A percentile compares a stretch with the other conserved stretches of the same genome.
Conservation (phyloP, 2,888 invertebrate species). For the Eurytoma californica region DNA sequence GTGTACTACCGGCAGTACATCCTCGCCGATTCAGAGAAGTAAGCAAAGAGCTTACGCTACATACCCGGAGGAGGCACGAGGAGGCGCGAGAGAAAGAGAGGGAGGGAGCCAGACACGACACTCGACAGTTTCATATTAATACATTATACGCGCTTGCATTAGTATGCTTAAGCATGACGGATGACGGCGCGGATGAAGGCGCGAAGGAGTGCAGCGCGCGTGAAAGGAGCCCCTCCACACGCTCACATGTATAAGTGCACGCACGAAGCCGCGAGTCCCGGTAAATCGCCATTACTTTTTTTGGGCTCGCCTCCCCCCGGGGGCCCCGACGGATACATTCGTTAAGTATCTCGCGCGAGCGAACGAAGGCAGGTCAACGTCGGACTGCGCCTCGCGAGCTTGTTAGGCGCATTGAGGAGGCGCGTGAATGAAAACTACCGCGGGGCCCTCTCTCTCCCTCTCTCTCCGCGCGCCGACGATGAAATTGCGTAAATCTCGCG, state of each 20-base stretch:
- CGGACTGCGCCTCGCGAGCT: not conserved
- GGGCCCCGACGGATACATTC: not conserved
- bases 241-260: not conserved
- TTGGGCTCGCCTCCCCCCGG: not conserved
- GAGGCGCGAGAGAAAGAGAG: slow-evolving; percentile 14
- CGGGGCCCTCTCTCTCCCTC: not conserved
- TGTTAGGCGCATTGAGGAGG: slow-evolving; percentile 34
- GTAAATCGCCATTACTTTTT: too few species aligned
- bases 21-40: not conserved
- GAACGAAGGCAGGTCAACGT: not conserved
- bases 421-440: slow-evolving; percentile 39
- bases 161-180: slow-evolving; percentile 74
- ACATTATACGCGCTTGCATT: slow-evolving; percentile 72
- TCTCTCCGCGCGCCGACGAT: slow-evolving; percentile 20
- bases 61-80: too few species aligned
- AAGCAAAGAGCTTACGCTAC: not conserved
- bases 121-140: slow-evolving; percentile 68
- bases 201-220: not conserved
- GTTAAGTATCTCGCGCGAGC: slow-evolving; percentile 11
- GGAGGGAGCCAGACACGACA: slow-evolving; percentile 55
- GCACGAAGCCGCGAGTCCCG: not conserved
- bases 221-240: slow-evolving; percentile 8
- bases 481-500: slow-evolving; percentile 40
- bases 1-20: too few species aligned
- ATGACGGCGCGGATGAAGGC: slow-evolving; percentile 64